A percentile compares a stretch with the other conserved stretches of the same genome.
Conservation (phyloP, 2,113 vertebrate species). For the Apaloderma vittatum region DNA sequence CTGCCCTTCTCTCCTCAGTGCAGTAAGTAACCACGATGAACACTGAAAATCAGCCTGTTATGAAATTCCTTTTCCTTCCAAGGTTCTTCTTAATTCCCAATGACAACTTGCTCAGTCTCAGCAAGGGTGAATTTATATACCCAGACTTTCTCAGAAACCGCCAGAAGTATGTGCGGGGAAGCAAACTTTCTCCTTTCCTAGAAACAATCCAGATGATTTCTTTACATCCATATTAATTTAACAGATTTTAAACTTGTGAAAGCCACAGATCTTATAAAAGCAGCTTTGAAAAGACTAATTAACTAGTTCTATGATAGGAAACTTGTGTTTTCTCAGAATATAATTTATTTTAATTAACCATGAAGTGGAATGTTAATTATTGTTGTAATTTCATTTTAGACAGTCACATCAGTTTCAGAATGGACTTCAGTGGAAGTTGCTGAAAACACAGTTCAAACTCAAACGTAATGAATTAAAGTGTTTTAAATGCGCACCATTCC, state of each 20-base stretch:
- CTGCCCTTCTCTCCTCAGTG: neutral
- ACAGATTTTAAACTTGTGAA: neutral
- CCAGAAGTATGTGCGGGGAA: neutral
- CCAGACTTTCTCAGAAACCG: neutral
- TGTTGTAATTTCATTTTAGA: conserved; percentile 56
- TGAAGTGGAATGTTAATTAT: conserved; percentile 61
- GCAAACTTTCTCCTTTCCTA: neutral
- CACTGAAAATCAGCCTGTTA: neutral
- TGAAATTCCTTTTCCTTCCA: neutral
- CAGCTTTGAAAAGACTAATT: conserved; percentile 28
- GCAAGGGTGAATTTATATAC: neutral
- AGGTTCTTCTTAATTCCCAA: neutral
- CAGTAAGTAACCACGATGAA: neutral
- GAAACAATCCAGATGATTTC: neutral
- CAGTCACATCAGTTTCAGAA: conserved; percentile 54
- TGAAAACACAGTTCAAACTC: conserved; percentile 65
- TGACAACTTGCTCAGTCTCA: neutral
- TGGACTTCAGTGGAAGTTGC: conserved; percentile 47
- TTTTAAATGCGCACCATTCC: conserved; percentile 46
- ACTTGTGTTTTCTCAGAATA: conserved; percentile 38
- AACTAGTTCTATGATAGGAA: neutral
- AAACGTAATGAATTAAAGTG: conserved; percentile 50
- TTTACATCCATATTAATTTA: neutral
- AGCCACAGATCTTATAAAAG: neutral
- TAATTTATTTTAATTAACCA: conserved; percentile 64